Evolutionary conservation across 2,113 vertebrate genomes (phyloP).

Genomic region (Ageneiosus marmoratus): DNA sequence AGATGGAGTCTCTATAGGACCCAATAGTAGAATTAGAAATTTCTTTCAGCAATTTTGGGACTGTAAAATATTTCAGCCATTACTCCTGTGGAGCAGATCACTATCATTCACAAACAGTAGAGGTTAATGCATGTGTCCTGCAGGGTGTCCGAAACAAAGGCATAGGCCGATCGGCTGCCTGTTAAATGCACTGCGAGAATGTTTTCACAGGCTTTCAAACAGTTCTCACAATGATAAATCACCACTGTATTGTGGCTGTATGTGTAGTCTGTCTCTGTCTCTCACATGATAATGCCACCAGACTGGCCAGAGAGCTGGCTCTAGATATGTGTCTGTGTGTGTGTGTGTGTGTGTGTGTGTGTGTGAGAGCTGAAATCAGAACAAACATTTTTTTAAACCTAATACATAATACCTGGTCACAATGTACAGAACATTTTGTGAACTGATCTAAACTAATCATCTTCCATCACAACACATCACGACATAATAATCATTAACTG

Average conservation of each 20-base stretch:
- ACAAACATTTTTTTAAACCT: not conserved
- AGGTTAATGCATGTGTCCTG: slow-evolving; percentile 41
- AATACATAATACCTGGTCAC: no score
- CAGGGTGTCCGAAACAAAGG: slow-evolving; percentile 35
- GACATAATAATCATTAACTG: no score
- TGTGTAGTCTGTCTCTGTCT: slow-evolving; percentile 5
- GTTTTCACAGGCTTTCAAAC: not conserved
- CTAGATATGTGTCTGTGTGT: not conserved
- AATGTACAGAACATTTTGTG: no score
- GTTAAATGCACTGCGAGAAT: slow-evolving; percentile 22
- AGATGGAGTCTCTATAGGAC: not conserved
- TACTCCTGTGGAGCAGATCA: slow-evolving; percentile 15
- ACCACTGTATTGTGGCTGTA: slow-evolving; percentile 26
- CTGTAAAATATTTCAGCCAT: slow-evolving; percentile 11
- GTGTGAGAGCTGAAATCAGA: not conserved
- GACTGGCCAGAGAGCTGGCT: slow-evolving; percentile 21
- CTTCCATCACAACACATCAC: not conserved
- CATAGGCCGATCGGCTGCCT: slow-evolving; percentile 24
- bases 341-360: not conserved
- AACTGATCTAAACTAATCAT: not conserved
- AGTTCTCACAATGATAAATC: slow-evolving; percentile 33
- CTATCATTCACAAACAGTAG: slow-evolving; percentile 17
- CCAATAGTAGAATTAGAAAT: not conserved
- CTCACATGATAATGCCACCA: slow-evolving; percentile 35
- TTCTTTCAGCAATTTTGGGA: slow-evolving; percentile 6